Evolutionary conservation across 1,140 invertebrate species (phyloP).

Genomic region (Helicoverpa armigera): DNA sequence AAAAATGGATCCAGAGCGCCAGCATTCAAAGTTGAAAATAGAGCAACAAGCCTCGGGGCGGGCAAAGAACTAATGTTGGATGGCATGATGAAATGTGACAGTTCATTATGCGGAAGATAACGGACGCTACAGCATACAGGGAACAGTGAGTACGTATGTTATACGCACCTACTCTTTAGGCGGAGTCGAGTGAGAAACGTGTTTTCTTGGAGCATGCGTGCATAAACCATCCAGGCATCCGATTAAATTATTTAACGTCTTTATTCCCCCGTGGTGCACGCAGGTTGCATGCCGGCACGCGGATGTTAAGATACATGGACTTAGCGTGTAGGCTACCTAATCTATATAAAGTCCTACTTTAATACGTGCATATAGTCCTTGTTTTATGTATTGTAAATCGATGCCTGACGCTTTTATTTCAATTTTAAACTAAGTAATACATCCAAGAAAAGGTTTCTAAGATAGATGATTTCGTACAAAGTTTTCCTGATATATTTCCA

Average conservation of each 20-base stretch:
- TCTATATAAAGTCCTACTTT: slow-evolving; percentile 53
- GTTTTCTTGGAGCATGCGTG: slow-evolving; percentile 67
- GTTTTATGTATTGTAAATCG: slow-evolving; percentile 20
- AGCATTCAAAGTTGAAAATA: slow-evolving; percentile 26
- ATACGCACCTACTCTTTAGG: slow-evolving; percentile 47
- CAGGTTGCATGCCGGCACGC: slow-evolving; percentile 81
- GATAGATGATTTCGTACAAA: slow-evolving; percentile 4
- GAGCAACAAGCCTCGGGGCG: background rate
- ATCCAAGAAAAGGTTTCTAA: background rate
- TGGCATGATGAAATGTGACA: slow-evolving; percentile 51
- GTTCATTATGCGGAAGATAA: slow-evolving; percentile 51
- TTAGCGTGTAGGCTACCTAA: slow-evolving; percentile 69
- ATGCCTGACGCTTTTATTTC: background rate
- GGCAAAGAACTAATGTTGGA: slow-evolving; percentile 49
- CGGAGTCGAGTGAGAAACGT: slow-evolving; percentile 61
- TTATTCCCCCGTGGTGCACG: slow-evolving; percentile 82
- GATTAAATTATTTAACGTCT: slow-evolving; percentile 86
- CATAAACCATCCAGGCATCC: slow-evolving; percentile 79
- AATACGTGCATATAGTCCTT: slow-evolving; percentile 52
- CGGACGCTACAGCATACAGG: slow-evolving; percentile 40
- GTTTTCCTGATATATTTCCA: slow-evolving; percentile 1
- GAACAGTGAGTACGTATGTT: slow-evolving; percentile 44
- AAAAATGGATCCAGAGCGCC: slow-evolving; percentile 25
- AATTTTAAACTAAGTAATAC: background rate
- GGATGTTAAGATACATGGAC: slow-evolving; percentile 76